Evolutionary conservation across 2,797 vertebrate species (phyloP), one percentile per base, ranked within the genome.

Genomic region (Spinus olivaceus): DNA sequence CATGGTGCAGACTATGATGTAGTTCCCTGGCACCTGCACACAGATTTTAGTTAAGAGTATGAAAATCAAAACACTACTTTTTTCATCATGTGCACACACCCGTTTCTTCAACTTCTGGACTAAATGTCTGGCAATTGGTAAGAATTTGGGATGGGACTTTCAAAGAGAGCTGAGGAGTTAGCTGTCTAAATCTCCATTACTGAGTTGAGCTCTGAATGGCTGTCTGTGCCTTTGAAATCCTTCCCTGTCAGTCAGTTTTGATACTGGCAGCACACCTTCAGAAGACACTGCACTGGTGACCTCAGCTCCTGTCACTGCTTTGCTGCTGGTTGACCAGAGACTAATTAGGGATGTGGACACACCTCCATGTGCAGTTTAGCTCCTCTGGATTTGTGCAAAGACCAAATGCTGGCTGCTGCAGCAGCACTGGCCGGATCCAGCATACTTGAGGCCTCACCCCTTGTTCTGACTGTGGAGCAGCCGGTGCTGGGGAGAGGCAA

Each of bases 11-110:
- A 91, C 83, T 86, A 86, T 81, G 85, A 96, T 81, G 66, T 63
- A 94, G 91, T 53, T 90, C 76, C 53, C 53, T 93, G 83, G 88
- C 89, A 96, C 66, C 8, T 5, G 65, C 17, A 61, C 41, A 82
- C 23, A 81, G 82, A 85, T 92, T 90, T 95, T 47, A 72, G 49
- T 93, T 79, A 86, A 82, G 57, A 63, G 8, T 35, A 57, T 19
- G 61, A 93, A 95, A 95, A 90, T 47, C 61, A 91, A 81, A 94
- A 81, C 82, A 76, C 39, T 77, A 49, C 39, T 69, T 86, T 93
- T 92, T 92, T 94, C 80, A 92, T 69, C 35, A 44, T n/a, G 35
- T 59, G 60, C 39, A 51, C 59, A 61, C 57, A 86, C 19, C 35
- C 6, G 18, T 54, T 82, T 85, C 61, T 92, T 95, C 71, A 92